Conservation (phyloP, 2,888 invertebrate genomes). For the Pheosia tremula region DNA sequence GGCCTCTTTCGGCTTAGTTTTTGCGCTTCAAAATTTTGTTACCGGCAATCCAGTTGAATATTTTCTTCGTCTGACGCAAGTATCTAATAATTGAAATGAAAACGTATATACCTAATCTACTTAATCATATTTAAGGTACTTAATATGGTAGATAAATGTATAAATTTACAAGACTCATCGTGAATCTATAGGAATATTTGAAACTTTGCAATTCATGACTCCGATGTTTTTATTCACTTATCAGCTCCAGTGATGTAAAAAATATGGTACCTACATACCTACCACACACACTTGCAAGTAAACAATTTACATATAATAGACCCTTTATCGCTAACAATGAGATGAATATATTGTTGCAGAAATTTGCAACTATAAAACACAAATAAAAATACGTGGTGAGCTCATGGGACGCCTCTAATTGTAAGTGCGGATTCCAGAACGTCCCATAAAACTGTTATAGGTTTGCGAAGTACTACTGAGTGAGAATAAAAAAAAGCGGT, state of each 20-base stretch:
- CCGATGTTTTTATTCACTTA: not conserved
- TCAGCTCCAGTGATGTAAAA: not conserved
- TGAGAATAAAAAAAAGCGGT: too few relatives aligned
- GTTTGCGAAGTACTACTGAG: too few relatives aligned
- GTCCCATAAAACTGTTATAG: not conserved
- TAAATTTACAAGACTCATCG: too few relatives aligned
- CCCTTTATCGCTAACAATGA: not conserved
- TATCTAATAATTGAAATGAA: too few relatives aligned
- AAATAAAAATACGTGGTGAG: slow-evolving; percentile 1
- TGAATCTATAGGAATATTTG: not conserved
- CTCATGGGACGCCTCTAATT: not conserved
- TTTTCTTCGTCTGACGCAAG: too few relatives aligned
- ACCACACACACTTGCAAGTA: not conserved
- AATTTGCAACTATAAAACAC: slow-evolving; percentile 4
- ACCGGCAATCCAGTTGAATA: too few relatives aligned
- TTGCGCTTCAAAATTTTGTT: too few relatives aligned
- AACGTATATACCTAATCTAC: too few relatives aligned
- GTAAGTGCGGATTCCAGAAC: not conserved
- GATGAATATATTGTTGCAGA: slow-evolving; percentile 7
- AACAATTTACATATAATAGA: slow-evolving; percentile 9
- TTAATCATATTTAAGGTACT: too few relatives aligned
- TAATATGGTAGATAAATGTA: too few relatives aligned
- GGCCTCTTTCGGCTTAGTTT: too few relatives aligned
- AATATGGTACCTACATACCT: not conserved
- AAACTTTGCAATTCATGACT: not conserved